Base-by-base conservation (phyloP, 2,113 vertebrate genomes). In the Hypomesus transpacificus region DNA sequence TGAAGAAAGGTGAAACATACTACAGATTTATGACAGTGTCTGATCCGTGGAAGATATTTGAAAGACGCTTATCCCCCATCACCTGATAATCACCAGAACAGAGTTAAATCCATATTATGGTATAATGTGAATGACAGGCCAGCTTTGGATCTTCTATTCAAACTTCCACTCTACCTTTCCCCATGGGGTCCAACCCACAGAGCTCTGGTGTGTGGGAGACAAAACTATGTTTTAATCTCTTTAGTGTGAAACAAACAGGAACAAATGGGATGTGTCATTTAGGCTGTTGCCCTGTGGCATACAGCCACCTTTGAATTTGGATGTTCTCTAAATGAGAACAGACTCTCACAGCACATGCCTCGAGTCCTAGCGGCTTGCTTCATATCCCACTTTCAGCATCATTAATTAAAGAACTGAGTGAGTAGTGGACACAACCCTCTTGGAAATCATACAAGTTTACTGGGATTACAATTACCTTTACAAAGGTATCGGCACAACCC, bases 291-390 rank as follows among this genome's bases (percentile, higher is more conserved):
- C 14, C 64, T 14, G 39, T 66, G n/a, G 46, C 39, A 62, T 22
- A 31, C 21, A 16, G 26, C 24, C 60, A 62, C 22, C 60, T 62
- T 31, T 62, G 13, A 28, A 24, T 17, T 62, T 7, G 16, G 24
- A 18, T 28, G 60, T 18, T 62, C 64, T 66, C 46, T 13, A 68
- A 54, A 68, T 68, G 51, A 56, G 51, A 34, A 28, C 52, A 56
- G 17, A 31, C 24, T 14, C 24, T 54, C 20, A 54, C 24, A 28
- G 51, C 51, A 22, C 24, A 24, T n/a, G 9, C 17, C 22, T 31
- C 18, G 31, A 13, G 9, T 68, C 8, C 17, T 22, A 18, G 1
- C 18, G 9, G 24, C 66, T 68, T 53, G 16, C 14, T 56, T 54
- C 52, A 54, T 17, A 17, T 22, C 16, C 5, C 26, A 67, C n/a